A percentile compares a stretch with the other conserved stretches of the same genome.
Evolutionary conservation across 2,797 vertebrate species (phyloP).

Genomic region (Enteromius trimaculatus): DNA sequence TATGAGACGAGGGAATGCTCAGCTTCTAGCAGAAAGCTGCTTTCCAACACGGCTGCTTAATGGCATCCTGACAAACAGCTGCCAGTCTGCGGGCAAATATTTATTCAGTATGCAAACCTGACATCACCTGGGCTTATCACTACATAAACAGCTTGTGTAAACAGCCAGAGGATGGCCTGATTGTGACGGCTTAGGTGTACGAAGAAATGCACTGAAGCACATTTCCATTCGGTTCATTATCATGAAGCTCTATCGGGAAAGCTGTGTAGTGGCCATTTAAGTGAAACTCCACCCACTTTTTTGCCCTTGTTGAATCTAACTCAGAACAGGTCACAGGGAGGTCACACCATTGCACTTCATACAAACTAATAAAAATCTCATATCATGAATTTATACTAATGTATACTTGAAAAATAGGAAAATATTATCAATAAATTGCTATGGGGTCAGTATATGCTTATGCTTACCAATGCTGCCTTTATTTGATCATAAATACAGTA

Average conservation of each 20-base stretch:
- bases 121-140: slow-evolving; percentile 81
- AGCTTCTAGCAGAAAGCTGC: slow-evolving; percentile 70
- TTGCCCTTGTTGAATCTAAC: slow-evolving; percentile 65
- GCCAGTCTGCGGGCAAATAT: slow-evolving; percentile 88
- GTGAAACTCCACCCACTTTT: slow-evolving; percentile 33
- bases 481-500: neutral
- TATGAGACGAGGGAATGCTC: slow-evolving; percentile 80
- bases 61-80: slow-evolving; percentile 96
- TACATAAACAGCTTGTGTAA: slow-evolving; percentile 90
- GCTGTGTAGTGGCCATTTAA: slow-evolving; percentile 60
- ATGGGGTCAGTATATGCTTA: neutral
- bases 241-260: slow-evolving; percentile 50
- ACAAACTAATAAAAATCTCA: neutral
- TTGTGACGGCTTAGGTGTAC: slow-evolving; percentile 79
- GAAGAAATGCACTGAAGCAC: slow-evolving; percentile 71
- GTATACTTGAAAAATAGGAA: neutral
- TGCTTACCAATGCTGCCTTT: neutral
- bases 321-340: slow-evolving; percentile 33
- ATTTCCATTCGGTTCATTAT: slow-evolving; percentile 53
- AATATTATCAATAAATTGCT: neutral
- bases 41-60: slow-evolving; percentile 82
- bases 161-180: slow-evolving; percentile 78
- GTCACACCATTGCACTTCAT: slow-evolving; percentile 30
- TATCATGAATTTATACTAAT: neutral
- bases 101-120: slow-evolving; percentile 89